These are phyloP conservation scores for Cloeon dipterum DNA, from an alignment of 2,888 invertebrate species.

Conservation along the genomic window DNA sequence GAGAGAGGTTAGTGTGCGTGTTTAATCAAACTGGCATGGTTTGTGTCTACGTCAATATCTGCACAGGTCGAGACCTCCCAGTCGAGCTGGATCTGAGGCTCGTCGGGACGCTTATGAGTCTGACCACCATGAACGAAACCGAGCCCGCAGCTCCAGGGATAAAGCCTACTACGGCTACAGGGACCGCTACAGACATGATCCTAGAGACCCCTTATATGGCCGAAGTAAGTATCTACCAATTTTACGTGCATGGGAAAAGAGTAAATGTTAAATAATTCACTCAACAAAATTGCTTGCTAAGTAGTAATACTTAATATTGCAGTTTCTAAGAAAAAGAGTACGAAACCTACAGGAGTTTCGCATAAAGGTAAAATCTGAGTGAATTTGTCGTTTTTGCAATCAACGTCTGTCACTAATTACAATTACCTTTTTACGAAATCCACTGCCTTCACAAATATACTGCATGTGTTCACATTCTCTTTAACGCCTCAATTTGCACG, in stretches of 20 bases:
- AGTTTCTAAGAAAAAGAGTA: not conserved
- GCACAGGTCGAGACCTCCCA: conserved; percentile 13
- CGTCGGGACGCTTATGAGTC: conserved; percentile 10
- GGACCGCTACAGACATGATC: conserved; percentile 4
- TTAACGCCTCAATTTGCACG: conserved; percentile 2
- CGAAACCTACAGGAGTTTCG: no score
- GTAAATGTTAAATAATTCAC: no score
- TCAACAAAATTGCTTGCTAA: no score
- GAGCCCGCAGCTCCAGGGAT: not conserved
- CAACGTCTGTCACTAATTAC: no score
- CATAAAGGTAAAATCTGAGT: no score
- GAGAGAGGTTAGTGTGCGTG: conserved; percentile 8
- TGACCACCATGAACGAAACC: conserved; percentile 10
- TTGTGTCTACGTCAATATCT: no score
- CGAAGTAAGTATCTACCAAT: conserved; percentile 3
- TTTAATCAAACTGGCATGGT: conserved; percentile 13
- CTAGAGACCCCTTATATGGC: conserved; percentile 7
- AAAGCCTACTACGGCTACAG: not conserved
- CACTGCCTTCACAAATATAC: no score
- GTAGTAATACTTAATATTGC: not conserved
- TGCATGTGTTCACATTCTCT: no score
- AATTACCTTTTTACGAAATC: no score
- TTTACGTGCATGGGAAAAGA: no score
- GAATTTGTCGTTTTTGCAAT: no score
- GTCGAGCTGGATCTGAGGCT: conserved; percentile 12